phyloP scores from a whole-genome alignment of 1,140 invertebrate species.

The Prorops nasuta region DNA sequence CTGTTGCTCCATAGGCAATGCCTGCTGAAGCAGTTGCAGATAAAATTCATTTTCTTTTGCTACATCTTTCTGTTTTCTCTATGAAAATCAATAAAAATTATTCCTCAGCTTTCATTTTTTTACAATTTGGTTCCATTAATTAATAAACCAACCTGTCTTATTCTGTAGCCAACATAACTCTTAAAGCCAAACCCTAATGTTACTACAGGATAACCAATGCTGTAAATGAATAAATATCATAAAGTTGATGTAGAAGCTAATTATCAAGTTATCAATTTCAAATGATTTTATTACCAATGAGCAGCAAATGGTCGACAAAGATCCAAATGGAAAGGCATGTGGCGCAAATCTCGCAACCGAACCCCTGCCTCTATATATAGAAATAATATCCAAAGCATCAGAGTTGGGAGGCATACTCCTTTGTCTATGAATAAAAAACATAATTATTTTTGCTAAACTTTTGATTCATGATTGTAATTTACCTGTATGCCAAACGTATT shows the following conservation, averaged over 20 bases:
- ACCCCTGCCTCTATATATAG: conserved; percentile 93
- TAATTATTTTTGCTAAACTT: conserved; percentile 5
- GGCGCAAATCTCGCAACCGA: conserved; percentile 81
- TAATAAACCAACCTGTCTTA: conserved; percentile 67
- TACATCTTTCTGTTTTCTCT: conserved; percentile 90
- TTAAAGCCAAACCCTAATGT: conserved; percentile 96
- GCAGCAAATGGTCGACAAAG: conserved; percentile 97
- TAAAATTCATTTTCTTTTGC: conserved; percentile 96
- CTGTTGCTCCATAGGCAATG: conserved; percentile 76
- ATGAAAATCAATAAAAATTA: conserved; percentile 40
- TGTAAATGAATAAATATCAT: conserved; percentile 51
- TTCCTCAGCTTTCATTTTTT: neutral
- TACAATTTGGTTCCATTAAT: neutral
- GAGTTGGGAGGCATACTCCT: conserved; percentile 91
- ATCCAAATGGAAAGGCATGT: conserved; percentile 87
- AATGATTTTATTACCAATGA: too few relatives aligned
- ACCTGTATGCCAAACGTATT: conserved; percentile 99
- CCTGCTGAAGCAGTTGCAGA: conserved; percentile 87
- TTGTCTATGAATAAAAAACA: conserved; percentile 66
- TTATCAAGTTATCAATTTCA: conserved; percentile 29
- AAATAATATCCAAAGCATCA: conserved; percentile 92
- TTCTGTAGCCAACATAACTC: conserved; percentile 89
- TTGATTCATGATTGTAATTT: conserved; percentile 42
- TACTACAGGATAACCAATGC: conserved; percentile 96
- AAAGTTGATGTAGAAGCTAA: conserved; percentile 11